A percentile compares a stretch with the other conserved stretches of the same genome.
phyloP scores from a whole-genome alignment of 2,113 vertebrate genomes.

The Dicrurus megarhynchus region DNA sequence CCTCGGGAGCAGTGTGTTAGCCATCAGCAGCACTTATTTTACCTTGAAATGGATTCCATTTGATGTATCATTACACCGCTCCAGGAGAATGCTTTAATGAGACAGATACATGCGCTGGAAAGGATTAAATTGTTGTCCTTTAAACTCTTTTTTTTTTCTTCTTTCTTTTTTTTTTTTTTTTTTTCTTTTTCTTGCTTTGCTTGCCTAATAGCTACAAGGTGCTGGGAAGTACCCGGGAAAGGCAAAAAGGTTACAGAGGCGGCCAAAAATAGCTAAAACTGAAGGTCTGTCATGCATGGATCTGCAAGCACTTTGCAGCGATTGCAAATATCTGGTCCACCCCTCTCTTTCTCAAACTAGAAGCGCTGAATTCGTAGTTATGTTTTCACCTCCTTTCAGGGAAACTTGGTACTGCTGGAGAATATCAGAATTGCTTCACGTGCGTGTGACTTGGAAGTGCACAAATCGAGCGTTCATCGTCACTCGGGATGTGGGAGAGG shows the following conservation, averaged over 20 bases:
- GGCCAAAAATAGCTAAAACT: neutral
- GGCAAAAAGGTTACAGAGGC: conserved; percentile 13
- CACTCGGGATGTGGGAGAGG: neutral
- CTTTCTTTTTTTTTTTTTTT: too few species aligned
- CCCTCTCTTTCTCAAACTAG: neutral
- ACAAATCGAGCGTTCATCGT: neutral
- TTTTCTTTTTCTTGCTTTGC: neutral
- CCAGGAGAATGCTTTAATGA: conserved; percentile 70
- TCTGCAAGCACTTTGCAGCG: neutral
- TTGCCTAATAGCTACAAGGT: conserved; percentile 48
- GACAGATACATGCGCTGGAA: conserved; percentile 62
- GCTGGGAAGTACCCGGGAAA: conserved; percentile 42
- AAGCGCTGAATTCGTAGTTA: neutral
- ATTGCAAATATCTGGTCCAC: neutral
- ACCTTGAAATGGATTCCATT: conserved; percentile 50
- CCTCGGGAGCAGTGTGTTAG: conserved; percentile 53
- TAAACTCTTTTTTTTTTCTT: neutral
- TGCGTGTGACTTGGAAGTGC: neutral
- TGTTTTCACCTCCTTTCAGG: neutral
- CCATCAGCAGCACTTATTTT: conserved; percentile 53
- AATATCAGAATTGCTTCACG: neutral
- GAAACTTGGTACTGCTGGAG: neutral
- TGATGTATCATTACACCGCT: conserved; percentile 64
- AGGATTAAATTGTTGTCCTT: conserved; percentile 63
- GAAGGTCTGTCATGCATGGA: neutral